Conservation (phyloP, 2,113 vertebrate genomes). For the Silurus glanis region DNA sequence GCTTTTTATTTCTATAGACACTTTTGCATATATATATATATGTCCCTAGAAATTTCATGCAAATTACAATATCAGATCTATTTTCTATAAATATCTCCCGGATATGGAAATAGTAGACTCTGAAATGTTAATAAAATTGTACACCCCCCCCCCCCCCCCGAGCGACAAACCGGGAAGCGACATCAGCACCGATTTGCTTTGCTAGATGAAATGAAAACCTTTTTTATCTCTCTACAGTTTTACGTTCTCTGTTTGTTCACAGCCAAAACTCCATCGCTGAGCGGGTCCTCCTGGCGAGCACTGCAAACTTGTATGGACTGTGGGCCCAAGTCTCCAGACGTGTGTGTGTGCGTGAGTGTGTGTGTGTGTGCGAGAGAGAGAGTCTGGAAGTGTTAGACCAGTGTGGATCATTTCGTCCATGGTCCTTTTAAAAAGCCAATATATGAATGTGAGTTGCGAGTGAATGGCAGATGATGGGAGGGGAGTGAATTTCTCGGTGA, state of each 20-base stretch:
- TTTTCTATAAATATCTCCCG: no score
- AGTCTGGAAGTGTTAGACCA: slow-evolving; percentile 14
- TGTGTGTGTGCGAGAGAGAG: slow-evolving; percentile 25
- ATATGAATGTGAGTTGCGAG: slow-evolving; percentile 47
- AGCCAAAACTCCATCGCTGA: slow-evolving; percentile 82
- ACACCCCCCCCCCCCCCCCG: no score
- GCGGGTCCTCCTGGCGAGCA: slow-evolving; percentile 69
- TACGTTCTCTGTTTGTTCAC: slow-evolving; percentile 53
- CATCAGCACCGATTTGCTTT: no score
- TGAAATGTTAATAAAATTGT: no score
- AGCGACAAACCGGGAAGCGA: neutral
- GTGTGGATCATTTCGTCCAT: slow-evolving; percentile 34
- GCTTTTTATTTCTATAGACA: neutral
- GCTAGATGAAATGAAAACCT: neutral
- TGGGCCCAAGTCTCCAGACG: slow-evolving; percentile 57
- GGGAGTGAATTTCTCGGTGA: slow-evolving; percentile 64
- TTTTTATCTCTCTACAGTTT: no score
- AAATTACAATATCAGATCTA: no score
- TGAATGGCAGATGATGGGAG: slow-evolving; percentile 54
- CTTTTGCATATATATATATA: neutral
- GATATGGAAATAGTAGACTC: no score
- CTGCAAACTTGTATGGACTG: slow-evolving; percentile 60
- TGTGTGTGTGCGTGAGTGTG: slow-evolving; percentile 41
- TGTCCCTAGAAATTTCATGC: no score
- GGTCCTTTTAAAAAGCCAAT: slow-evolving; percentile 39